These are phyloP conservation scores for Felis catus DNA, from an alignment of 2,113 vertebrate species.

Conservation along the genomic window F.catus_Fca126_mat1.0 CM031412.1:145527501-145528000, in stretches of 20 bases:
- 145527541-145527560: slow-evolving; percentile 41
- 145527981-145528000: neutral
- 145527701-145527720: no score
- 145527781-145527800: neutral
- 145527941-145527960: slow-evolving; percentile 16
- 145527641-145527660: no score
- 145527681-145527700: no score
- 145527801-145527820: slow-evolving; percentile 11
- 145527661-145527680: no score
- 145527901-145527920: neutral
- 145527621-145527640: no score
- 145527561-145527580: neutral
- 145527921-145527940: neutral
- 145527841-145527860: slow-evolving; percentile 31
- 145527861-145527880: slow-evolving; percentile 18
- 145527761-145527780: no score
- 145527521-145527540: neutral
- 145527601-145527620: no score
- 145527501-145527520: neutral
- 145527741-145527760: no score
- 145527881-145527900: slow-evolving; percentile 20
- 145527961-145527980: slow-evolving; percentile 18
- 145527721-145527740: no score
- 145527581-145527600: no score
- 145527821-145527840: slow-evolving; percentile 15